These are phyloP conservation scores for Eledone cirrhosa DNA, from an alignment of 2,888 invertebrate species.

Conservation along the genomic window DNA sequence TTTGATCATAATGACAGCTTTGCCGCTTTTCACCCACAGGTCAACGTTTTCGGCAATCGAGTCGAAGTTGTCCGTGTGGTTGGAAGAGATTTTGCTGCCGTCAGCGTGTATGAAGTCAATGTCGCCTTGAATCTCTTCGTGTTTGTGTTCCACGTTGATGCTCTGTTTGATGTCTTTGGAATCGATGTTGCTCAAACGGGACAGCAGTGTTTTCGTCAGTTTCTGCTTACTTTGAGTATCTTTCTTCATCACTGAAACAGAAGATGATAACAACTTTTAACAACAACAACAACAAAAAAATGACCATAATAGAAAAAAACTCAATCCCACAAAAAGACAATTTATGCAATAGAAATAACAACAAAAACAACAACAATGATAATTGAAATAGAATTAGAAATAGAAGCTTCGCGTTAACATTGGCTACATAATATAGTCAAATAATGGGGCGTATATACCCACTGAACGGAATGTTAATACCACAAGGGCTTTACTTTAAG, in stretches of 20 bases:
- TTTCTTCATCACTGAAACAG: constrained; percentile 18
- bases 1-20: constrained; percentile 58
- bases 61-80: constrained; percentile 55
- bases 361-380: not conserved
- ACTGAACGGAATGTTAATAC: too few species aligned
- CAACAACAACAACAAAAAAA: not conserved
- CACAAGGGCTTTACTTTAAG: too few species aligned
- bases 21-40: constrained; percentile 53
- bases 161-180: constrained; percentile 54
- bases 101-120: constrained; percentile 55
- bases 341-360: not conserved
- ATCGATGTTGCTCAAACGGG: constrained; percentile 51
- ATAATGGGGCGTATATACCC: too few species aligned
- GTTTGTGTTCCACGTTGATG: constrained; percentile 57
- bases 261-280: not conserved
- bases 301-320: not conserved
- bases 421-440: too few species aligned
- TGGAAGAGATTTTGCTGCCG: constrained; percentile 38
- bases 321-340: not conserved
- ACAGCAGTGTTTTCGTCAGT: constrained; percentile 48
- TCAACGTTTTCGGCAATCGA: constrained; percentile 58
- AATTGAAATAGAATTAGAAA: not conserved
- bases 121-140: constrained; percentile 59
- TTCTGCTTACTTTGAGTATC: constrained; percentile 41
- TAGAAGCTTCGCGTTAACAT: not conserved